A percentile compares a stretch with the other conserved stretches of the same genome.
These are phyloP conservation scores for Ichneumoninae sp. DNA, from an alignment of 2,888 invertebrate genomes.

Conservation along the genomic window DNA sequence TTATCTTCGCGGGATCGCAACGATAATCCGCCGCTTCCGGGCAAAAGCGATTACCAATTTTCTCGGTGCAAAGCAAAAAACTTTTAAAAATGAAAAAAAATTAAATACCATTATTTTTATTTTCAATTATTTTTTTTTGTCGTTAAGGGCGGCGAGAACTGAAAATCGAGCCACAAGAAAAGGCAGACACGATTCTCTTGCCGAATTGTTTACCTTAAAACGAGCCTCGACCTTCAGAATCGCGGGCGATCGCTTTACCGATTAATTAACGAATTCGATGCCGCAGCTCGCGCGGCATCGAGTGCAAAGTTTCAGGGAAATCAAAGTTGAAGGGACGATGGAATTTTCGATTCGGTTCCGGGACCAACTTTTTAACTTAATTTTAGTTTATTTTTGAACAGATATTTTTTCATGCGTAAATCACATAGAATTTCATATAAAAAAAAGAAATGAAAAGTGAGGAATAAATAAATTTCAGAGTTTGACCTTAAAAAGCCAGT, in stretches of 20 bases:
- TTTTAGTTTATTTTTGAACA: no score
- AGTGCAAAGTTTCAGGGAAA: neutral
- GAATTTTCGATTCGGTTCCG: neutral
- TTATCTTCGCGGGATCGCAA: constrained; percentile 18
- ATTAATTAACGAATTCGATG: no score
- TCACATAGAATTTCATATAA: no score
- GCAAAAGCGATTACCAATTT: constrained; percentile 10
- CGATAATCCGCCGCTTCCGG: neutral
- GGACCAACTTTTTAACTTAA: neutral
- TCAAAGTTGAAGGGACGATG: neutral
- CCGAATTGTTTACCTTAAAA: no score
- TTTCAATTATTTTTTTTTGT: neutral
- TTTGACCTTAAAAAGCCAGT: no score
- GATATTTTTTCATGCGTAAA: no score
- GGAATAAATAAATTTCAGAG: no score
- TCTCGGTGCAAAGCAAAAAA: neutral
- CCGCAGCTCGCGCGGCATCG: no score
- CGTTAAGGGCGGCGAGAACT: neutral
- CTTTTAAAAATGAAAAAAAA: no score
- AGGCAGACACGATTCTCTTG: no score
- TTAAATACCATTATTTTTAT: no score
- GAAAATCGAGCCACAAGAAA: neutral
- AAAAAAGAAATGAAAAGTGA: no score
- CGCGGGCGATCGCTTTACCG: neutral
- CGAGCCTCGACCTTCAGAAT: neutral